Percentiles rank a stretch among this genome's conserved stretches.
Evolutionary conservation across 92 coral and sea anemone genomes (phyloP).

Genomic region (Zoanthus sansibaricus): DNA sequence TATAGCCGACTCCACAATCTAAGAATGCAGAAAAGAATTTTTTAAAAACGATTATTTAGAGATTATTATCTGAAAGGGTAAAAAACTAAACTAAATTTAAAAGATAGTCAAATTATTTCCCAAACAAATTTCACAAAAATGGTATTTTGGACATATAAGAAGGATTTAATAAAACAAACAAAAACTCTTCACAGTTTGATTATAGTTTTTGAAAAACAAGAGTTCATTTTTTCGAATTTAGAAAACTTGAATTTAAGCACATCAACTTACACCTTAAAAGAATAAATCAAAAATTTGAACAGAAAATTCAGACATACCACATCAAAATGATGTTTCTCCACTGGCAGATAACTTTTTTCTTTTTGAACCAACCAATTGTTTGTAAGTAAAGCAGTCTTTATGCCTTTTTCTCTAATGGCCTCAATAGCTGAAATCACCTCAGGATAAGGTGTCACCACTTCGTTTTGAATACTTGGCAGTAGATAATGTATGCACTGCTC

Average conservation of each 20-base stretch:
- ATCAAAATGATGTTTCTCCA: constrained; percentile 88
- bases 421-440: constrained; percentile 80
- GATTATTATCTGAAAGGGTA: background rate
- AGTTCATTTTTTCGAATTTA: too few relatives aligned
- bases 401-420: constrained; percentile 85
- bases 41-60: background rate
- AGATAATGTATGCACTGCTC: constrained; percentile 41
- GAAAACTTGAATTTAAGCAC: too few relatives aligned
- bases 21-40: background rate
- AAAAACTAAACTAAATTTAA: too few relatives aligned
- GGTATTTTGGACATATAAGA: too few relatives aligned
- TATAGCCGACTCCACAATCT: constrained; percentile 91
- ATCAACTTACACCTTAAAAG: too few relatives aligned
- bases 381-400: constrained; percentile 91
- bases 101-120: background rate
- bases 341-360: constrained; percentile 80
- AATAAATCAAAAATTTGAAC: background rate
- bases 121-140: background rate
- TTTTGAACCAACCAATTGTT: constrained; percentile 87
- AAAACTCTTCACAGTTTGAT: too few relatives aligned
- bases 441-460: constrained; percentile 75
- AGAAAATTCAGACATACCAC: constrained; percentile 64
- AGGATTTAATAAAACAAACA: too few relatives aligned
- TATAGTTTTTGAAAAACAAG: too few relatives aligned
- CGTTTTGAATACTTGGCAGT: constrained; percentile 63